Evolutionary conservation across 1,140 invertebrate genomes (phyloP).

Genomic region (Scaptomyza pallida): DNA sequence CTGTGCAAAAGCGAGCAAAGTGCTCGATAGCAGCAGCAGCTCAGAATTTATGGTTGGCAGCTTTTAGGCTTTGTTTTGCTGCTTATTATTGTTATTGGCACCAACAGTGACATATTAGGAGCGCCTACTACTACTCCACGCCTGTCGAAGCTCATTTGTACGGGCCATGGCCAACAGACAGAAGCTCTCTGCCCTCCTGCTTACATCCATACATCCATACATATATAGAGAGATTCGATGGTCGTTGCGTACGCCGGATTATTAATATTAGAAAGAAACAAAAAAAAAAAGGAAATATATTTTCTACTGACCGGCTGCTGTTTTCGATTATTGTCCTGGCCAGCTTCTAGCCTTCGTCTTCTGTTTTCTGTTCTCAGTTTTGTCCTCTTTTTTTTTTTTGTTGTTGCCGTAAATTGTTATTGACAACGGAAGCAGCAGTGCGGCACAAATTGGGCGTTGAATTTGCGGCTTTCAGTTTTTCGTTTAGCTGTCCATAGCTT

Average conservation of each 20-base stretch:
- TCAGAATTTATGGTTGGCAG: conserved; percentile 79
- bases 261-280: conserved; percentile 79
- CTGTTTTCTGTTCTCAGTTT: conserved; percentile 17
- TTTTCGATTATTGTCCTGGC: conserved; percentile 78
- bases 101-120: conserved; percentile 82
- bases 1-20: conserved; percentile 23
- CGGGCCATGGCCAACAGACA: conserved; percentile 30
- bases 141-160: conserved; percentile 75
- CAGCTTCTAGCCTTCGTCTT: conserved; percentile 8
- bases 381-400: conserved; percentile 44
- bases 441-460: conserved; percentile 81
- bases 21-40: conserved; percentile 40
- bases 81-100: conserved; percentile 82
- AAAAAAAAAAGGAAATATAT: conserved; percentile 78
- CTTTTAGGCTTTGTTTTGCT: conserved; percentile 82
- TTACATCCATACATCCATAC: no score
- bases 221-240: conserved; percentile 38
- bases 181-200: background rate
- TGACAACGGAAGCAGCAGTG: conserved; percentile 80
- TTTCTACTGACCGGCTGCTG: conserved; percentile 78
- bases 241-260: conserved; percentile 74
- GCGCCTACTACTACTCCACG: conserved; percentile 44
- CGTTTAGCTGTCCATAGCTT: conserved; percentile 42
- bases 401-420: conserved; percentile 82
- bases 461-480: conserved; percentile 72